Base-by-base conservation (phyloP, 2,888 invertebrate genomes). In the Limulus polyphemus region DNA sequence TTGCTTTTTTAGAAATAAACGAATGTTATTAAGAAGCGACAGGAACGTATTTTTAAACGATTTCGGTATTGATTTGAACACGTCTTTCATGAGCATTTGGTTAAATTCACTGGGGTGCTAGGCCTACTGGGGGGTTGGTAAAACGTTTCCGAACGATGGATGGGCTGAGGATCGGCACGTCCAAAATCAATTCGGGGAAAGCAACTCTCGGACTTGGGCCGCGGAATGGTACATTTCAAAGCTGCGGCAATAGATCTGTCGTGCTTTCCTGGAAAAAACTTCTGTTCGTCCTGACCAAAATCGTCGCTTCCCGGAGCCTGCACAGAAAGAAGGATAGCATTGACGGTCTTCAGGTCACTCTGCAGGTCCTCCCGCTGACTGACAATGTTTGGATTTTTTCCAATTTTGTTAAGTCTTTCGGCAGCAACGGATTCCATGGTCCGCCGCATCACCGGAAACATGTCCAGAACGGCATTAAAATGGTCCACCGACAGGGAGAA, bases 381-480 rank as follows among this genome's bases (percentile, higher is more conserved):
- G 74, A 93, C 89, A 73, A 92, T 83, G 77, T 90, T 91, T 59
- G 95, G 95, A 79, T 97, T 95, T 81, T 95, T 95, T 71, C 97
- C 97, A 77, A 97, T 95, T 81, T 97, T 98, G 81, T 95, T 95
- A 73, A 97, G 83, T 76, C 92, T 86, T 83, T 98, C 95, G 75
- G 97, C 97, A 74, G 97, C 97, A 74, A 98, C 95, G 78, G 93
- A 94, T 81, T 97, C 97, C 94, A 97, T 94, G 60, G 97, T 97
- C 75, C 95, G 86, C 72, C 97, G 84, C 95, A 98, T 97, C 72
- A 97, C 83, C 62, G 97, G 97, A 81, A 97, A 97, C 81, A 95
- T 92, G 79, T 97, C 95, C 73, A 97, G 84, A 69, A 98, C 95
- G 72, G 91, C 89, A 80, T 95, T 94, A 81, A 98, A 98, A 79